Percentiles rank a stretch among this genome's conserved stretches.
Conservation (phyloP, 2,797 vertebrate species). For the Pseudomugil gertrudae region DNA sequence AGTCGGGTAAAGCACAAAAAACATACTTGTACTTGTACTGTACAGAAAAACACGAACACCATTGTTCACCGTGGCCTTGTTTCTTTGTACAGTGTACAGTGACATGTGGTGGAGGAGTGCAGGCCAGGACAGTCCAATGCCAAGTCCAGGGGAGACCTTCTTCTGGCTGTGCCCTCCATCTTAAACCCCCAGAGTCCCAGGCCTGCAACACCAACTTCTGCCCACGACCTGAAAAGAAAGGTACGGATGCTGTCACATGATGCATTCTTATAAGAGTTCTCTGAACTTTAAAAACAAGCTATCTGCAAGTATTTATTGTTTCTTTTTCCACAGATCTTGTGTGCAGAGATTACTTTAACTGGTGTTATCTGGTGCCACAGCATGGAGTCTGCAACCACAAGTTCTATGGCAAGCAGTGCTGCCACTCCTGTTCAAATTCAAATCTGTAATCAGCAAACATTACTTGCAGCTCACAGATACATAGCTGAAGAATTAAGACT, state of each 20-base stretch:
- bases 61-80: slow-evolving; percentile 5
- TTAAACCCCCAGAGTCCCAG: slow-evolving; percentile 82
- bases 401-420: slow-evolving; percentile 90
- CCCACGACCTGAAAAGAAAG: slow-evolving; percentile 79
- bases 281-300: neutral
- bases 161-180: slow-evolving; percentile 74
- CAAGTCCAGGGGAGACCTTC: slow-evolving; percentile 78
- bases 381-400: slow-evolving; percentile 87
- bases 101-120: slow-evolving; percentile 91
- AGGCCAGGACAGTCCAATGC: slow-evolving; percentile 86
- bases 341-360: slow-evolving; percentile 86
- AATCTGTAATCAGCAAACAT: slow-evolving; percentile 79
- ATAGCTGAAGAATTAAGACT: slow-evolving; percentile 54
- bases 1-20: too few relatives aligned
- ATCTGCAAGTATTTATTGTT: neutral
- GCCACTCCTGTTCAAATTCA: slow-evolving; percentile 85
- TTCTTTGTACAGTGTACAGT: slow-evolving; percentile 85
- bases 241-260: slow-evolving; percentile 37
- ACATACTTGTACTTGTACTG: too few relatives aligned
- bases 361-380: slow-evolving; percentile 89
- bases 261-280: neutral
- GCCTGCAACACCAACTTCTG: slow-evolving; percentile 92
- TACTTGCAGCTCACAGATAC: slow-evolving; percentile 40
- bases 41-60: neutral
- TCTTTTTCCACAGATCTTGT: slow-evolving; percentile 69